These are phyloP conservation scores for Coptotermes formosanus DNA, from an alignment of 1,140 invertebrate genomes.

Conservation along the genomic window DNA sequence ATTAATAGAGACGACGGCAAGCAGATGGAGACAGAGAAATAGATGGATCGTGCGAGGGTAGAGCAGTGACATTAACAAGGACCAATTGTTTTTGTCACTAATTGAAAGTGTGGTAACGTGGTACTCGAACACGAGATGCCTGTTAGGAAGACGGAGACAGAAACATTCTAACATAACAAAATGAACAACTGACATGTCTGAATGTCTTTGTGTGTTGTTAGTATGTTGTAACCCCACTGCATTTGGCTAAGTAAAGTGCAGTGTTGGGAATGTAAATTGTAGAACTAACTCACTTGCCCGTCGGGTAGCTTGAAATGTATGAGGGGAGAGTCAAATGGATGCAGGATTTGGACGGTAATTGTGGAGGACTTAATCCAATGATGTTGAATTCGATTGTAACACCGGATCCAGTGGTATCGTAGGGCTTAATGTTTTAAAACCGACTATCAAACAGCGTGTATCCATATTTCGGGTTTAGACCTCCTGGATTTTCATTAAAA, in stretches of 20 bases:
- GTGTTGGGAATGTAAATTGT: slow-evolving; percentile 11
- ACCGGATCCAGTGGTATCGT: not conserved
- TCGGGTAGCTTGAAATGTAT: not conserved
- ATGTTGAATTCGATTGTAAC: not conserved
- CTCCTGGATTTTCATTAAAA: no score
- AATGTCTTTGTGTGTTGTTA: slow-evolving; percentile 19
- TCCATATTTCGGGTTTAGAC: not conserved
- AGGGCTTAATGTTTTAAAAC: not conserved
- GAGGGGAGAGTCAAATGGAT: not conserved
- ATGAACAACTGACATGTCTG: not conserved
- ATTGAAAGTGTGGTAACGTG: slow-evolving; percentile 12
- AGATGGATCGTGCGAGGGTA: no score
- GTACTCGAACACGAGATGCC: not conserved
- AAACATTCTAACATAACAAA: not conserved
- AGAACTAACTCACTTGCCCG: slow-evolving; percentile 6
- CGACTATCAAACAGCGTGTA: not conserved
- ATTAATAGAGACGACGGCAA: not conserved
- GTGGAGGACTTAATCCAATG: slow-evolving; percentile 6
- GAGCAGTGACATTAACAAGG: not conserved
- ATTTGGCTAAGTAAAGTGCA: slow-evolving; percentile 6
- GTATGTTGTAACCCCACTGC: slow-evolving; percentile 1
- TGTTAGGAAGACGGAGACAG: not conserved
- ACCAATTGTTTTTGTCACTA: slow-evolving; percentile 19
- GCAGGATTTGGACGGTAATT: slow-evolving; percentile 1
- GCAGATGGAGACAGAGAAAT: no score